Evolutionary conservation across 2,113 vertebrate species (phyloP).

Genomic region (Chaenocephalus aceratus): DNA sequence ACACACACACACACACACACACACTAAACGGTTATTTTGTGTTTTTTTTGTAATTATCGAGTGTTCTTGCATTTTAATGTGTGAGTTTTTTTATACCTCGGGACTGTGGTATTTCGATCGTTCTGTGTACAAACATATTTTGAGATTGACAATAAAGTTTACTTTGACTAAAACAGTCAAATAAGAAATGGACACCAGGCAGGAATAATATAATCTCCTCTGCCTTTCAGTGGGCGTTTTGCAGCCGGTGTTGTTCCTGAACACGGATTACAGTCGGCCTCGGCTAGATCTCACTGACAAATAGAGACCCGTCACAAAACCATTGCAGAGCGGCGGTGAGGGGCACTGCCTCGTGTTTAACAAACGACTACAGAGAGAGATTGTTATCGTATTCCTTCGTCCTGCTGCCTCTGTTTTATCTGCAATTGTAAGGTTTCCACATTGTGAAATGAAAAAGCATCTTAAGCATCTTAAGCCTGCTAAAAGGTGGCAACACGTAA

Average conservation of each 20-base stretch:
- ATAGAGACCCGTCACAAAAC: constrained; percentile 27
- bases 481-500: too few species aligned
- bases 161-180: neutral
- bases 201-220: neutral
- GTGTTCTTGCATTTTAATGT: too few species aligned
- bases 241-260: neutral
- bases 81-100: too few species aligned
- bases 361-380: constrained; percentile 18
- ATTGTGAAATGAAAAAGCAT: too few species aligned
- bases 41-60: too few species aligned
- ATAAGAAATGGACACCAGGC: neutral
- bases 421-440: neutral
- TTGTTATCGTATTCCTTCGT: neutral
- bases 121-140: too few species aligned
- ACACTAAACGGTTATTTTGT: too few species aligned
- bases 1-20: too few species aligned
- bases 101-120: too few species aligned
- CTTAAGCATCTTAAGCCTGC: too few species aligned
- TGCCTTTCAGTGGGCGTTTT: neutral
- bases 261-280: constrained; percentile 10
- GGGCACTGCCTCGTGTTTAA: constrained; percentile 24
- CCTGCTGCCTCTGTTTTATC: constrained; percentile 16
- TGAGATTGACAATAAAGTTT: too few species aligned
- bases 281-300: constrained; percentile 31
- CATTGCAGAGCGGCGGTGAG: constrained; percentile 13